A percentile compares a stretch with the other conserved stretches of the same genome.
These are phyloP conservation scores for Catocala nupta DNA, from an alignment of 2,888 invertebrate genomes.

Conservation along the genomic window DNA sequence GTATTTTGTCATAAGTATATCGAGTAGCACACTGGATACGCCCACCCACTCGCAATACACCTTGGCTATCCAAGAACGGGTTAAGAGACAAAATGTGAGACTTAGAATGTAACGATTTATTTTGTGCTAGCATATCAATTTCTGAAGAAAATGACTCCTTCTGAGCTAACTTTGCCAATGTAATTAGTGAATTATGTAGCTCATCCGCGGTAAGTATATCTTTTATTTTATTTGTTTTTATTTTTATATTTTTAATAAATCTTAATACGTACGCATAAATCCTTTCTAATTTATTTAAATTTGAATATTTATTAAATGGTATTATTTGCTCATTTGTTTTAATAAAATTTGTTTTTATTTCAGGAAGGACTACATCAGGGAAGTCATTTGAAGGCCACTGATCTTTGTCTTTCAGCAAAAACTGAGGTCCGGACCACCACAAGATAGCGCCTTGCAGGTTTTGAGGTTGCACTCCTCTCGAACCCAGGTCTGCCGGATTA, in stretches of 20 bases:
- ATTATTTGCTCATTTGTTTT: neutral
- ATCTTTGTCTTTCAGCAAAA: too few species aligned
- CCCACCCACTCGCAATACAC: conserved; percentile 3
- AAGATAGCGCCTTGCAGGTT: too few species aligned
- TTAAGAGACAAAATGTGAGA: too few species aligned
- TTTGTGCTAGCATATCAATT: too few species aligned
- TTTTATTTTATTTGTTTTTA: neutral
- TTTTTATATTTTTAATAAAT: neutral
- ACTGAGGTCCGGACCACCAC: too few species aligned
- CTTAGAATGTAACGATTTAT: too few species aligned
- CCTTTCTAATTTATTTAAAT: neutral
- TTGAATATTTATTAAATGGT: conserved; percentile 3
- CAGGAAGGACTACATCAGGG: neutral
- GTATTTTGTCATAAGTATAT: conserved; percentile 24
- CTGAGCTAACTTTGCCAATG: conserved; percentile 20
- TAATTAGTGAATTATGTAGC: conserved; percentile 11
- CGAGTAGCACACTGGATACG: conserved; percentile 14
- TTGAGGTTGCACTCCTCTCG: too few species aligned
- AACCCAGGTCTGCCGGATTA: too few species aligned
- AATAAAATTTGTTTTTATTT: neutral
- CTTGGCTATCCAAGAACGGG: too few species aligned
- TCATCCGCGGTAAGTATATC: neutral
- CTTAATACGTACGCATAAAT: neutral
- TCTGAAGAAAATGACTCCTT: neutral
- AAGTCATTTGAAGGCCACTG: too few species aligned